phyloP scores from a whole-genome alignment of 2,797 vertebrate species.

The Fringilla coelebs region DNA sequence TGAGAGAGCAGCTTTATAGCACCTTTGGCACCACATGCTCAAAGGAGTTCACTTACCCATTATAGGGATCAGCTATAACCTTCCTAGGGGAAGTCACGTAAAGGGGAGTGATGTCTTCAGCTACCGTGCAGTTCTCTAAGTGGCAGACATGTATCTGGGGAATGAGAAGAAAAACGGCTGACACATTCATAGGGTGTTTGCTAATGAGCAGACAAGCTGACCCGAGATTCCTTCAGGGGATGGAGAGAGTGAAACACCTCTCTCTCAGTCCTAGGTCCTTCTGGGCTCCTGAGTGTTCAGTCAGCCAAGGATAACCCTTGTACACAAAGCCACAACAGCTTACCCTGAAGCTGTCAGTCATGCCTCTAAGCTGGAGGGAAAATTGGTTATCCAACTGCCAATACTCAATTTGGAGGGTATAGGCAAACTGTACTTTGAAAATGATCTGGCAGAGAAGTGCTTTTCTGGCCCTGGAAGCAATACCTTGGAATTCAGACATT shows the following conservation, averaged over 20 bases:
- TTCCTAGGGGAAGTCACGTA: constrained; percentile 58
- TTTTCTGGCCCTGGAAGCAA: not conserved
- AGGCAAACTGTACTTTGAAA: not conserved
- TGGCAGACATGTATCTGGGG: constrained; percentile 70
- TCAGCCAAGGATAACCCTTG: not conserved
- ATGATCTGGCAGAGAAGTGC: not conserved
- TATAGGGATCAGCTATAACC: constrained; percentile 77
- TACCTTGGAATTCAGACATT: not conserved
- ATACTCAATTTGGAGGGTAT: not conserved
- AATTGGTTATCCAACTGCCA: not conserved
- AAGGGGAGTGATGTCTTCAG: constrained; percentile 63
- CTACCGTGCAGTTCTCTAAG: constrained; percentile 69
- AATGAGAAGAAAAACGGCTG: not conserved
- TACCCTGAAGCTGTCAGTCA: not conserved
- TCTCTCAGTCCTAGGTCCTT: not conserved
- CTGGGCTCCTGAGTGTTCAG: not conserved
- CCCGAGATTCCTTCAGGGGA: not conserved
- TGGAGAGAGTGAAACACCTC: not conserved
- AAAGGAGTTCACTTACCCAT: constrained; percentile 70
- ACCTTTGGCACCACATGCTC: not conserved
- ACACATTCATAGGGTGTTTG: not conserved
- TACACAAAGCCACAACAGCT: not conserved
- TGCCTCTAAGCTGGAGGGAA: not conserved
- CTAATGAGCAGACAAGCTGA: not conserved
- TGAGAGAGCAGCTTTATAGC: not conserved